Percentiles rank a stretch among this genome's conserved stretches.
Evolutionary conservation across 2,888 invertebrate species (phyloP).

Genomic region (Melieria crassipennis): DNA sequence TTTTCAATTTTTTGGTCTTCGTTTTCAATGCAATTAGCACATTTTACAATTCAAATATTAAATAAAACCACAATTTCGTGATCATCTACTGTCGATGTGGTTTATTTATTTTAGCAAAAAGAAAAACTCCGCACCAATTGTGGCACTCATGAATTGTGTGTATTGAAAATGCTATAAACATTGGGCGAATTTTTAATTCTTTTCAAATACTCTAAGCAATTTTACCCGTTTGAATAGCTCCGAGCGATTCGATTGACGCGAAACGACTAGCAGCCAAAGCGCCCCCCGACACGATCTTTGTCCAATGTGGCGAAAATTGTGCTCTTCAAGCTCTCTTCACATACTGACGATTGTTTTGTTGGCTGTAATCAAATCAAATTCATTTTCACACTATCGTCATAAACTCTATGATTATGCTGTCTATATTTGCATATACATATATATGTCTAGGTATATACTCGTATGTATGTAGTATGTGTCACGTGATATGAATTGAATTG

Average conservation of each 20-base stretch:
- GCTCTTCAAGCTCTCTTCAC: no score
- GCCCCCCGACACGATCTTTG: background rate
- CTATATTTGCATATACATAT: no score
- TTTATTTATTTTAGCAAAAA: conserved; percentile 2
- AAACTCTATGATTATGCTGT: no score
- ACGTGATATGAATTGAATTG: no score
- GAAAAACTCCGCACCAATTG: conserved; percentile 7
- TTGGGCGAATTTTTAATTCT: no score
- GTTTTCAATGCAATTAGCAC: conserved; percentile 25
- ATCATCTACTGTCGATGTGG: conserved; percentile 19
- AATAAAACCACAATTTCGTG: conserved; percentile 5
- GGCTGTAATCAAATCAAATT: no score
- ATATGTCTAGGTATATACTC: no score
- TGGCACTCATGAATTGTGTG: background rate
- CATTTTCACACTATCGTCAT: no score
- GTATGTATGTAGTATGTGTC: no score
- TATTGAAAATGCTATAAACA: no score
- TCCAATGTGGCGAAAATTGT: no score
- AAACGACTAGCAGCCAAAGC: conserved; percentile 12
- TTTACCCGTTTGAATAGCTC: conserved; percentile 26
- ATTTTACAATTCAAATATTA: conserved; percentile 24
- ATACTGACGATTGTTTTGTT: no score
- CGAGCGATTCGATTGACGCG: conserved; percentile 20
- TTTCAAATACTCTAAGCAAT: background rate
- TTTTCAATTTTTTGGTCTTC: background rate